These are phyloP conservation scores for Pangasianodon hypophthalmus DNA, from an alignment of 2,113 vertebrate genomes.

Conservation along the genomic window DNA sequence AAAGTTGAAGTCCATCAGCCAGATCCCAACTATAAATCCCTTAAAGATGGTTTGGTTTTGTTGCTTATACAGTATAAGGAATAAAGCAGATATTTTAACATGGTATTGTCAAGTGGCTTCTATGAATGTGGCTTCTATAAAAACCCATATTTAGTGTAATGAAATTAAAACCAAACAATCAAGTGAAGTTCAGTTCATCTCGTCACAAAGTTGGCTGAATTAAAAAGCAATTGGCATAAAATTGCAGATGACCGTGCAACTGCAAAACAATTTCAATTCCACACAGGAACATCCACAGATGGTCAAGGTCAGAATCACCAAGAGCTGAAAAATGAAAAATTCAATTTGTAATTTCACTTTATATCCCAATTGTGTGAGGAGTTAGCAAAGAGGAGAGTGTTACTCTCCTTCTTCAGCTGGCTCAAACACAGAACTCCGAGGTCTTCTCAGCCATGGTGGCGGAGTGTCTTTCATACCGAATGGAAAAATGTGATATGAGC, in stretches of 20 bases:
- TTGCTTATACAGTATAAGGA: neutral
- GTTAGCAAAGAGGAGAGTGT: neutral
- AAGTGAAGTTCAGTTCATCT: neutral
- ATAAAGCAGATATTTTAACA: neutral
- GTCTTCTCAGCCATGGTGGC: neutral
- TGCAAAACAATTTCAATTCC: neutral
- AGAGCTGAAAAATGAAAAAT: neutral
- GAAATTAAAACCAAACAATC: neutral
- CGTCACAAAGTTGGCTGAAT: neutral
- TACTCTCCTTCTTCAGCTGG: neutral
- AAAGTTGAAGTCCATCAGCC: neutral
- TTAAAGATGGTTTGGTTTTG: neutral
- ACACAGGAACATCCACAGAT: neutral
- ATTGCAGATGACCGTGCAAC: neutral
- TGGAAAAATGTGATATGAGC: neutral
- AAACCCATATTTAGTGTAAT: neutral
- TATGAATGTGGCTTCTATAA: neutral
- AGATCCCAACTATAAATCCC: neutral
- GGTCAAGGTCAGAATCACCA: neutral
- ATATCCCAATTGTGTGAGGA: neutral
- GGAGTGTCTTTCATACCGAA: slow-evolving; percentile 8
- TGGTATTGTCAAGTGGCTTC: neutral
- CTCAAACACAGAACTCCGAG: neutral
- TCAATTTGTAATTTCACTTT: neutral
- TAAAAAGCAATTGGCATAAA: neutral